phyloP scores from a whole-genome alignment of 2,888 invertebrate species.

The Tipula vernalis region DNA sequence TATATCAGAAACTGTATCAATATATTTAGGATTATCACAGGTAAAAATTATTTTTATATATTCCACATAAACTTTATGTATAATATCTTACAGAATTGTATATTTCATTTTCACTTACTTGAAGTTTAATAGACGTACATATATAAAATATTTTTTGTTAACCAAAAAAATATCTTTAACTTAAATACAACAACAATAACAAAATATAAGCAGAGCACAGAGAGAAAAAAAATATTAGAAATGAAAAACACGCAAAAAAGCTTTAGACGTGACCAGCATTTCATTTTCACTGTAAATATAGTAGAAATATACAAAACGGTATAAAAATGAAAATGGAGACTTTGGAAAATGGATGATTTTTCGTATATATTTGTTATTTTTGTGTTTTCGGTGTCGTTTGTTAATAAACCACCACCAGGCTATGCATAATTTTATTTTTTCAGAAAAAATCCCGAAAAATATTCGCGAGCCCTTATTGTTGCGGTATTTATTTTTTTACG shows the following conservation, averaged over 20 bases:
- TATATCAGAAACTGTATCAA: constrained; percentile 99
- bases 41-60: constrained; percentile 39
- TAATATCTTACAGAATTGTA: background rate
- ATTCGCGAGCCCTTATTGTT: background rate
- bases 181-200: background rate
- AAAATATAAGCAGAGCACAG: background rate
- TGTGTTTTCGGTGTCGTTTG: background rate
- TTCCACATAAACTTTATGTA: background rate
- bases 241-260: constrained; percentile 10
- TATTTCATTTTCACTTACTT: background rate
- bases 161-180: background rate
- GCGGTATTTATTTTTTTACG: background rate
- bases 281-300: background rate
- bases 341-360: background rate
- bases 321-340: background rate
- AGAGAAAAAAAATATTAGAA: constrained; percentile 8
- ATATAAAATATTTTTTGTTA: background rate
- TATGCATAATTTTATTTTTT: background rate
- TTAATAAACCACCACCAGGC: background rate
- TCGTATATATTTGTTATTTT: background rate
- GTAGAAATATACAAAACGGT: background rate
- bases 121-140: background rate
- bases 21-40: constrained; percentile 98
- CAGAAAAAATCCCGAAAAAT: background rate
- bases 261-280: constrained; percentile 12